A percentile compares a stretch with the other conserved stretches of the same genome.
Evolutionary conservation across 2,113 vertebrate genomes (phyloP).

Genomic region (Gymnorhina tibicen): DNA sequence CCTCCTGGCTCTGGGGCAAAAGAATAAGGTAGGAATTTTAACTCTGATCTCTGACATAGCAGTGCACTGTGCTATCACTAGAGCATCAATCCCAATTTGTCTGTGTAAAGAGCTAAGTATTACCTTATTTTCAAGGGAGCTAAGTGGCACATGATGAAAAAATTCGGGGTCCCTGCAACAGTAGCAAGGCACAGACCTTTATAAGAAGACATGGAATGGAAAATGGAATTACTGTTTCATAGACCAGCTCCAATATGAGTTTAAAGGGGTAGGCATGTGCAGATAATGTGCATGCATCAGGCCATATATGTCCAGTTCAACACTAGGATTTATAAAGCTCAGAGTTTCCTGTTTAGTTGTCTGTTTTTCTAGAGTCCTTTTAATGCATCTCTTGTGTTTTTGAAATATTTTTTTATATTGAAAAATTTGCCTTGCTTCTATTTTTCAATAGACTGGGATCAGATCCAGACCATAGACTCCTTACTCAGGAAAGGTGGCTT

Average conservation of each 20-base stretch:
- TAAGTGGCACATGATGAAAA: not conserved
- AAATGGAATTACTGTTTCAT: not conserved
- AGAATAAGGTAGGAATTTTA: conserved; percentile 48
- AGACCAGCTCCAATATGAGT: not conserved
- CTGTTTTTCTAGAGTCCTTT: not conserved
- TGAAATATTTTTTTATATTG: not conserved
- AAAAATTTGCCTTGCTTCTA: not conserved
- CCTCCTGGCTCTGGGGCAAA: conserved; percentile 56
- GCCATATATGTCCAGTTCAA: not conserved
- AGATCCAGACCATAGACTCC: conserved; percentile 87
- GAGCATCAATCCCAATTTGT: not conserved
- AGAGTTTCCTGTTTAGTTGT: not conserved
- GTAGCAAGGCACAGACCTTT: not conserved
- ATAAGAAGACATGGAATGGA: not conserved
- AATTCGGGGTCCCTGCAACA: not conserved
- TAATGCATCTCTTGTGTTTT: not conserved
- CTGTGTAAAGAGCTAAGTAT: not conserved
- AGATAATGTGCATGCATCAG: not conserved
- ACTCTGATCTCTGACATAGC: conserved; percentile 28
- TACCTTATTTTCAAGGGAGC: not conserved
- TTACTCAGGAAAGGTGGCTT: conserved; percentile 87
- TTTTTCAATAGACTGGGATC: conserved; percentile 81
- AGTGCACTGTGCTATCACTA: not conserved
- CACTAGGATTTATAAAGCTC: not conserved
- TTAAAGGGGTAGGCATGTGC: not conserved